Evolutionary conservation across 1,140 invertebrate genomes (phyloP).

Genomic region (Geopemphigus sp.): DNA sequence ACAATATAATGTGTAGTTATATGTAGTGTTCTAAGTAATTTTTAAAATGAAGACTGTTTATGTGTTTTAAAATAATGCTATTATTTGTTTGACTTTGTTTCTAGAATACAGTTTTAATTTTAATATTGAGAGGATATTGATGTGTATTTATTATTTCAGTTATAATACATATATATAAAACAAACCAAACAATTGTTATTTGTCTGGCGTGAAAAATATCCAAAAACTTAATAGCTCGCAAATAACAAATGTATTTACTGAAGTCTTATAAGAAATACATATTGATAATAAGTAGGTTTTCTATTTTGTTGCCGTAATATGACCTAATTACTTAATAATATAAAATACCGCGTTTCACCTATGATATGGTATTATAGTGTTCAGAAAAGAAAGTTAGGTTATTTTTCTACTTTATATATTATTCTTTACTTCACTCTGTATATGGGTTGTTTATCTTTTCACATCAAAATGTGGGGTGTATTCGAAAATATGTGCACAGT

Average conservation of each 20-base stretch:
- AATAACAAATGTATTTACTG: neutral
- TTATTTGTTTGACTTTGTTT: neutral
- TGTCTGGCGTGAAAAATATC: neutral
- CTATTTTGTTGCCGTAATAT: neutral
- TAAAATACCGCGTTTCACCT: too few species aligned
- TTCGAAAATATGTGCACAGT: neutral
- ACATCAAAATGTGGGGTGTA: neutral
- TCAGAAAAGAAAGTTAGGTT: neutral
- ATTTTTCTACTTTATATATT: neutral
- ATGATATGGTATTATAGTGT: too few species aligned
- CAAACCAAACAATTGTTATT: neutral
- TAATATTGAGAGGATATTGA: neutral
- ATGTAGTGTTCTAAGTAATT: too few species aligned
- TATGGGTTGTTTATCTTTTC: neutral
- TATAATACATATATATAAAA: neutral
- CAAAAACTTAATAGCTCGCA: too few species aligned
- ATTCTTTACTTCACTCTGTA: neutral
- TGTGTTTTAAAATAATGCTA: neutral
- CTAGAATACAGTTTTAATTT: neutral
- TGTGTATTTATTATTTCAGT: neutral
- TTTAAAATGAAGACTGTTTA: too few species aligned
- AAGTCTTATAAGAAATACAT: neutral
- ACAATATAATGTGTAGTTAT: too few species aligned
- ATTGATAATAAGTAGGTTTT: conserved; percentile 39
- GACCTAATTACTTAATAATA: too few species aligned